Evolutionary conservation across 2,797 vertebrate species (phyloP).

Genomic region (Ambastaia sidthimunki): DNA sequence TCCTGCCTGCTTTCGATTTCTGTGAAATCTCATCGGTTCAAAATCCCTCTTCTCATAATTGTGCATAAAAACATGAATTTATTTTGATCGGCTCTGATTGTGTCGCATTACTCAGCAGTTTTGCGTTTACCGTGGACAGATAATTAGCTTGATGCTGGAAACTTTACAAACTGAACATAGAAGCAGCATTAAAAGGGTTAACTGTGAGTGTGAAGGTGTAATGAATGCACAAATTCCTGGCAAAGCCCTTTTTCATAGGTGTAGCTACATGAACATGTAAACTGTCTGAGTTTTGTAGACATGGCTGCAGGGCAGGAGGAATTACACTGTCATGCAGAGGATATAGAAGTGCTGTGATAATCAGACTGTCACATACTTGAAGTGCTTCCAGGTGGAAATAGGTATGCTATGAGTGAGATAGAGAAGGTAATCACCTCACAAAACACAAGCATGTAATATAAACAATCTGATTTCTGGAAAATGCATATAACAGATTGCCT

Average conservation of each 20-base stretch:
- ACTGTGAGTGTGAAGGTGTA: conserved; percentile 69
- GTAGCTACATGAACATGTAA: conserved; percentile 90
- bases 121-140: not conserved
- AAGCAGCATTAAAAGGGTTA: conserved; percentile 64
- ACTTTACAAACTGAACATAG: not conserved
- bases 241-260: conserved; percentile 77
- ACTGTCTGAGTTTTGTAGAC: conserved; percentile 95
- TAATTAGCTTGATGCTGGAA: not conserved
- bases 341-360: conserved; percentile 90
- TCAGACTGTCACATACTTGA: conserved; percentile 94
- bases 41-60: not conserved
- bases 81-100: not conserved
- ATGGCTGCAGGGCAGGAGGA: conserved; percentile 90
- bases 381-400: conserved; percentile 87
- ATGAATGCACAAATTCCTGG: conserved; percentile 80
- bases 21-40: not conserved
- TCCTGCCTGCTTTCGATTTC: too few relatives aligned
- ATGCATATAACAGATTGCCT: conserved; percentile 26
- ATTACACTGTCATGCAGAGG: conserved; percentile 93
- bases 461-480: conserved; percentile 47
- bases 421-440: conserved; percentile 52
- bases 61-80: not conserved
- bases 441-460: conserved; percentile 46
- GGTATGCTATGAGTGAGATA: conserved; percentile 75
- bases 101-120: not conserved